These are phyloP conservation scores for Magallana gigas DNA, from an alignment of 1,140 invertebrate species.

Conservation along the genomic window DNA sequence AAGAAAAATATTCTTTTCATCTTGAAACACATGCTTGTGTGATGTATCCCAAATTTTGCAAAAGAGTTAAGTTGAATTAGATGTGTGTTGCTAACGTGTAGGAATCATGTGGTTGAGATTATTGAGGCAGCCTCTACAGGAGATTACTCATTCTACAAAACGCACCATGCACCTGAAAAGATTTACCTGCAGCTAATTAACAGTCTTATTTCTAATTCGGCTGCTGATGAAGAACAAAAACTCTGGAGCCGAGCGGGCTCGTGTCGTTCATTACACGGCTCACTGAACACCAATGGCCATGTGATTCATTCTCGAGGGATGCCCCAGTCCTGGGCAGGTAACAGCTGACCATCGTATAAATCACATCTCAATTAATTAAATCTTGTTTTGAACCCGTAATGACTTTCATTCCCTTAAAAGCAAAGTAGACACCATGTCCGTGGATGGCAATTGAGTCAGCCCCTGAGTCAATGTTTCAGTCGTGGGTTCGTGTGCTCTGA, in stretches of 20 bases:
- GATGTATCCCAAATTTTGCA: neutral
- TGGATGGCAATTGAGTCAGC: neutral
- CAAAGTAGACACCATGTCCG: conserved; percentile 2
- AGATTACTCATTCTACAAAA: conserved; percentile 33
- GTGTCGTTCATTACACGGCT: conserved; percentile 5
- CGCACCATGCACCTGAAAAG: conserved; percentile 28
- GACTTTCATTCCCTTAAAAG: conserved; percentile 22
- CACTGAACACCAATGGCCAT: conserved; percentile 19
- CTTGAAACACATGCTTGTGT: neutral
- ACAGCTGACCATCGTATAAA: conserved; percentile 14
- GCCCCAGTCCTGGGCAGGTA: conserved; percentile 8
- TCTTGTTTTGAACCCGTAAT: conserved; percentile 19
- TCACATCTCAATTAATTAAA: conserved; percentile 36
- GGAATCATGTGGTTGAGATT: conserved; percentile 20
- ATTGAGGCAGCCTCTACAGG: neutral
- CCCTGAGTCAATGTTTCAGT: neutral
- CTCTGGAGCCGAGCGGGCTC: neutral
- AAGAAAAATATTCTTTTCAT: neutral
- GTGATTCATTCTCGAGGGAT: conserved; percentile 4
- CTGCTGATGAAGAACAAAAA: conserved; percentile 15
- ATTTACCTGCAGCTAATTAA: conserved; percentile 30
- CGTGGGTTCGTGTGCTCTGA: neutral
- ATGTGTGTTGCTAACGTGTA: neutral
- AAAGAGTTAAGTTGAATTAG: conserved; percentile 8
- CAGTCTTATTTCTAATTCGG: conserved; percentile 7